Evolutionary conservation across 2,113 vertebrate genomes (phyloP), one percentile per base, ranked within the genome.

Genomic region (Phyllostomus discolor): DNA sequence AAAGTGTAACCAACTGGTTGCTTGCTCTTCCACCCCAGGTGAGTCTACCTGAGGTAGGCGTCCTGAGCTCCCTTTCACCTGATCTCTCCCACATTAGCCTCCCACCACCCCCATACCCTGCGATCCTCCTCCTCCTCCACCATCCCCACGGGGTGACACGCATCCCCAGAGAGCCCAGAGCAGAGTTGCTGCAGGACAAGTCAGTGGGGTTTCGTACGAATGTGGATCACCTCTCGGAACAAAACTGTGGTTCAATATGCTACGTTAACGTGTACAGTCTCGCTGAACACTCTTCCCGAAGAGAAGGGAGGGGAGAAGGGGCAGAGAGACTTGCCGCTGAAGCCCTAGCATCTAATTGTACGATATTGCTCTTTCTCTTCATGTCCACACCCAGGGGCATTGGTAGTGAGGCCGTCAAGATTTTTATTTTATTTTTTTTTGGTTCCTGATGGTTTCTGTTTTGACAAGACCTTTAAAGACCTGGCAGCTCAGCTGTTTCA

Each of bases 391-490:
- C 12, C 62, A 46, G 8, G 72, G 43, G 67, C 33, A 26, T 19
- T 24, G 46, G 64, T 10, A 43, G 41, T 5, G 19, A 91, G 75
- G 66, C 38, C 87, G 52, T 80, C 50, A 85, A 41, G 79, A 7
- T 59, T 48, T 76, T 15, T 20, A 52, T 35, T 54, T 26, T 38
- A 28, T 41, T 7, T 54, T 50, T 19, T 59, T 64, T 79, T 57
- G 19, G 69, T 89, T 78, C 78, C 86, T 81, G 48, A 76, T 67
- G 79, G 75, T 88, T 97, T 91, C 75, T 97, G 64, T 67, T 95
- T 95, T 93, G 92, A 95, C 73, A 91, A 93, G 89, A 80, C 79
- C 43, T 96, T 89, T 80, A 76, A 97, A 92, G 92, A 87, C 66
- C 43, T 90, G 88, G 66, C 48, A 88, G 76, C 31, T 90, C 76